Percentiles rank a stretch among this genome's conserved stretches.
These are phyloP conservation scores for Papilio polyxenes DNA, from an alignment of 1,140 invertebrate species.

Conservation along the genomic window DNA sequence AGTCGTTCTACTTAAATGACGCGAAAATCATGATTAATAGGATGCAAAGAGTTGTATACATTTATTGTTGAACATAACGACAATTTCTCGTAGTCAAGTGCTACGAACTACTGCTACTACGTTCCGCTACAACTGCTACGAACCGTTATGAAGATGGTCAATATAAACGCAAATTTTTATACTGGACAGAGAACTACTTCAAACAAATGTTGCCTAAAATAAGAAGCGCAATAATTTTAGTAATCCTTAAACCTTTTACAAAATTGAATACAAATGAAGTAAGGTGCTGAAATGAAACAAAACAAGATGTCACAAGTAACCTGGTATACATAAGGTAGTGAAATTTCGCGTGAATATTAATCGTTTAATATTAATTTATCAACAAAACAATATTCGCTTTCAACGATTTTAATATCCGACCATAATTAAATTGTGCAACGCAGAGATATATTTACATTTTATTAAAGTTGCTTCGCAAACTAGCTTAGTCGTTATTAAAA, in stretches of 20 bases:
- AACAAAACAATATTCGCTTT: conserved; percentile 16
- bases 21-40: neutral
- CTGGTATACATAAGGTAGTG: neutral
- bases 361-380: neutral
- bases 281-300: neutral
- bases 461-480: no score
- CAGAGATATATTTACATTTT: neutral
- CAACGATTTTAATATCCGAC: conserved; percentile 6
- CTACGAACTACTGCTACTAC: neutral
- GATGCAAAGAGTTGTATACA: neutral
- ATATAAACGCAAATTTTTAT: neutral
- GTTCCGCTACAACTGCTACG: neutral
- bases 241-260: neutral
- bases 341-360: neutral
- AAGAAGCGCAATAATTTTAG: neutral
- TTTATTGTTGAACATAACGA: neutral
- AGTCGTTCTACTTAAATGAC: neutral
- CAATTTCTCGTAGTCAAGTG: neutral
- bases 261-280: neutral
- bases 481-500: no score
- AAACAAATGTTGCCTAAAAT: neutral
- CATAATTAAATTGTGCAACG: conserved; percentile 24
- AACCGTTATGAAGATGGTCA: neutral
- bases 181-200: no score
- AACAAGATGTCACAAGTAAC: neutral